Conservation (phyloP, 2,113 vertebrate species). For the Athene cunicularia region DNA sequence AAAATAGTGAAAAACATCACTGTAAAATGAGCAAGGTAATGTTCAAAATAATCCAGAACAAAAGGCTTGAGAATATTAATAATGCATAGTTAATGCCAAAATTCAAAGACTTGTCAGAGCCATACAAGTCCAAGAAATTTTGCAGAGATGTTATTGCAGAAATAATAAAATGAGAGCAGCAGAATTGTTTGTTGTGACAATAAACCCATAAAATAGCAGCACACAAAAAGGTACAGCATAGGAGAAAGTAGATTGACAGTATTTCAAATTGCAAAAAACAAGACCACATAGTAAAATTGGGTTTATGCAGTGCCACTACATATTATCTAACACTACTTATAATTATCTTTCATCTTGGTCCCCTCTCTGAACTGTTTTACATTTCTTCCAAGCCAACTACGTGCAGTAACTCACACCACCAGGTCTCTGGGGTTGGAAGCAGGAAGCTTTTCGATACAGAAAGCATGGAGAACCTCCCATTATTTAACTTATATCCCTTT, state of each 20-base stretch:
- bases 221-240: not conserved
- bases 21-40: not conserved
- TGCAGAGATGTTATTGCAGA: not conserved
- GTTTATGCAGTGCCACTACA: not conserved
- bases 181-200: not conserved
- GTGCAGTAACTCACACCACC: not conserved
- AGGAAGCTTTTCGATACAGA: not conserved
- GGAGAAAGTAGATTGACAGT: not conserved
- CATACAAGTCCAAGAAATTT: not conserved
- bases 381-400: not conserved
- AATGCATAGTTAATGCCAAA: not conserved
- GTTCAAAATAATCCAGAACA: not conserved
- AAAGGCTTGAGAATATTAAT: not conserved
- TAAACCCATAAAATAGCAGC: not conserved
- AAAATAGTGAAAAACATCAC: not conserved
- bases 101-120: slow-evolving; percentile 11
- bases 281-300: not conserved
- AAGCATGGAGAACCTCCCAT: not conserved
- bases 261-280: not conserved
- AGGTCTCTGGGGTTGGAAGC: not conserved
- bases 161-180: not conserved
- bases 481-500: not conserved
- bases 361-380: not conserved
- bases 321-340: not conserved
- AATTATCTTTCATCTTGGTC: not conserved